phyloP scores from a whole-genome alignment of 1,140 invertebrate species.

The Tetragonula clypearis region DNA sequence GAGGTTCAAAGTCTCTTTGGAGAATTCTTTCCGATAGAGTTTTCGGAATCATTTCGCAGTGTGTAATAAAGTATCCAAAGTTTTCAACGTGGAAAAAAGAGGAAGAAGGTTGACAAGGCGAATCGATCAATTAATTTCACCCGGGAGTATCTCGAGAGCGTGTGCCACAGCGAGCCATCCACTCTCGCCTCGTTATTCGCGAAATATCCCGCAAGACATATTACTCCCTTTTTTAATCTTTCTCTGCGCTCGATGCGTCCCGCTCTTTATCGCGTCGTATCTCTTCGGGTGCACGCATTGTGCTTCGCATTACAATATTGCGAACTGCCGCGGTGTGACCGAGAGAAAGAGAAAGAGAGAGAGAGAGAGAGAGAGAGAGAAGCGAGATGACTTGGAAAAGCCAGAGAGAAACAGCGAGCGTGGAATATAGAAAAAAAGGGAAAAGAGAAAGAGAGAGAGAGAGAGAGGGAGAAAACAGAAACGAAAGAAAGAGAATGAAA shows the following conservation, averaged over 20 bases:
- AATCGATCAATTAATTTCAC: slow-evolving; percentile 54
- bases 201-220: slow-evolving; percentile 52
- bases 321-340: slow-evolving; percentile 46
- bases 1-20: not conserved
- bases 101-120: not conserved
- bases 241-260: slow-evolving; percentile 37
- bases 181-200: slow-evolving; percentile 39
- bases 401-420: slow-evolving; percentile 3
- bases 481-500: not conserved
- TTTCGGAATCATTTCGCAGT: too few relatives aligned
- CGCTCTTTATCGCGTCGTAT: slow-evolving; percentile 51
- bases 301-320: slow-evolving; percentile 69
- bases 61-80: too few relatives aligned
- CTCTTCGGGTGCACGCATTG: slow-evolving; percentile 62
- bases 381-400: not conserved
- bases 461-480: not conserved
- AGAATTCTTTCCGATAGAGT: not conserved
- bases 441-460: too few relatives aligned
- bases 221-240: slow-evolving; percentile 63
- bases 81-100: too few relatives aligned
- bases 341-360: slow-evolving; percentile 4
- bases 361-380: not conserved
- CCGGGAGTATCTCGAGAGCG: not conserved
- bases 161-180: not conserved
- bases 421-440: slow-evolving; percentile 31